Evolutionary conservation across 2,113 vertebrate species (phyloP).

Genomic region (Martes martes): DNA sequence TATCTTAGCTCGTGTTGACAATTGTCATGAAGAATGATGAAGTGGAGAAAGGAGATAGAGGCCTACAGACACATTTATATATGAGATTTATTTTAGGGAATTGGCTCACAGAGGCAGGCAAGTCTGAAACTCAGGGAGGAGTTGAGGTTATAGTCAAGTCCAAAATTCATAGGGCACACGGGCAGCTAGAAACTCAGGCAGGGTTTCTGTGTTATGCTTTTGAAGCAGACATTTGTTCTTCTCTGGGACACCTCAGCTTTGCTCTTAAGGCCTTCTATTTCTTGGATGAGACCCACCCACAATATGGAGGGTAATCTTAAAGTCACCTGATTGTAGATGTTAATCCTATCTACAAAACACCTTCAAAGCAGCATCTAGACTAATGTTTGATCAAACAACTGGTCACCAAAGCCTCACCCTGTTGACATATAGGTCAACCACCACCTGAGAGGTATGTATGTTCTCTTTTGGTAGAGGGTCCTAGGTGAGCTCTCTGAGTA

Average conservation of each 20-base stretch:
- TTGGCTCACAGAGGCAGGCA: neutral
- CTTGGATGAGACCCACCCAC: neutral
- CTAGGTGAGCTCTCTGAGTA: neutral
- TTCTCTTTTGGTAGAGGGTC: neutral
- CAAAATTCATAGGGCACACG: neutral
- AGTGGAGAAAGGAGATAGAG: neutral
- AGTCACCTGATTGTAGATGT: neutral
- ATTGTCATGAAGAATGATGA: neutral
- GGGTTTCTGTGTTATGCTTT: neutral
- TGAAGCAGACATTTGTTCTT: neutral
- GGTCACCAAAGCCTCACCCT: no score
- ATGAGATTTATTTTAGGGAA: neutral
- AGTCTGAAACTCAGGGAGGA: neutral
- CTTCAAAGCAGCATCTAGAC: neutral
- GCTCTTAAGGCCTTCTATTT: neutral
- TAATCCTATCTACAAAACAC: neutral
- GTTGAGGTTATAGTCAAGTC: neutral
- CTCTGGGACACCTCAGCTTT: neutral
- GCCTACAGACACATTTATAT: no score
- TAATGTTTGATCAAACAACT: neutral
- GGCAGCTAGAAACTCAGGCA: neutral
- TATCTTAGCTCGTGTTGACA: neutral
- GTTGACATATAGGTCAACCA: neutral
- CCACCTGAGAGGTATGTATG: fast-evolving
- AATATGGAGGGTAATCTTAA: neutral